Base-by-base conservation (phyloP, 2,888 invertebrate species). In the Lysandra bellargus region DNA sequence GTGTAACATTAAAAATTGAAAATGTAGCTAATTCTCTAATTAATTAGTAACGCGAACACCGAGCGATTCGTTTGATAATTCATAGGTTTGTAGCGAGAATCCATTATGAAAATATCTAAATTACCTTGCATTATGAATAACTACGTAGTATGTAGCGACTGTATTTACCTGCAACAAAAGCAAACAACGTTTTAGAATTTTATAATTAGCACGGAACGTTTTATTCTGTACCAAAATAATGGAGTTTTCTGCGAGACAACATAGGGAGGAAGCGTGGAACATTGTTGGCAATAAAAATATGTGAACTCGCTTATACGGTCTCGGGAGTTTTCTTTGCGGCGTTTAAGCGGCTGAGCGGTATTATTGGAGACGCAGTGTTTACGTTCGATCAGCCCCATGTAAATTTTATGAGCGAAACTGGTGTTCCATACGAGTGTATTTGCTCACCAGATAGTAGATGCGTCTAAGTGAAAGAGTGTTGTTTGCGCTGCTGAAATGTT, bases 361-460 rank as follows among this genome's bases (percentile, higher is more conserved):
- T 90, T 90, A 86, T 90, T 87, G 78, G 87, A 88, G 86, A 84
- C 84, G 83, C 84, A 86, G 81, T 91, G 92, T 92, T 92, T 90
- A 85, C 84, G 81, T 91, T 91, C 88, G 87, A 91, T 91, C 89
- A 86, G 81, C 78, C 78, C 80, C 80, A 85, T 83, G 82, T 83
- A 81, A 83, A 83, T 83, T 83, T 81, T 80, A 80, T 81, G 78
- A 74, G 80, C 72, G 78, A 81, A 83, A 82, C 82, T 80, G 82
- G 80, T 83, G 80, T 80, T 80, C 76, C 60, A 78, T 81, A 76
- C 80, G 79, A 80, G 78, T 82, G 78, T 80, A 80, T 80, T 79
- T 81, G 80, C 81, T 79, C 78, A 61, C 78, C 72, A 78, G 49
- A 78, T 78, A 79, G 40, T 78, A 79, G 49, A 77, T 75, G 37